phyloP scores from a whole-genome alignment of 2,797 vertebrate species.

The Coccyzus lansbergi region DNA sequence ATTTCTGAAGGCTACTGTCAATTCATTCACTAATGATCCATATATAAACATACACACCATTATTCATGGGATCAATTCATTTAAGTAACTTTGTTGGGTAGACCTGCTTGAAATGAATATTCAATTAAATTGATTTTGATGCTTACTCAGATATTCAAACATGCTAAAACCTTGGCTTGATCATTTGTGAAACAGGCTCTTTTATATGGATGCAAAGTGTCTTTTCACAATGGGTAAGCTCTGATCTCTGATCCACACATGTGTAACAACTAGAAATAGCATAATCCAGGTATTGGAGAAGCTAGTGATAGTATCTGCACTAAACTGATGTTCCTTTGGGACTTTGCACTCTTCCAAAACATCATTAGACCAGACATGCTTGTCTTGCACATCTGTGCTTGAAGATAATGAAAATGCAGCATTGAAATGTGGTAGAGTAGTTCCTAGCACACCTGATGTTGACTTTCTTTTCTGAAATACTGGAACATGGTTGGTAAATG shows the following conservation, averaged over 20 bases:
- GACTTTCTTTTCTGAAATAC: background rate
- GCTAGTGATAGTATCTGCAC: background rate
- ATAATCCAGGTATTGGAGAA: slow-evolving; percentile 47
- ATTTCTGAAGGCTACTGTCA: background rate
- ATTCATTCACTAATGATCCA: background rate
- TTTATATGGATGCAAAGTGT: slow-evolving; percentile 53
- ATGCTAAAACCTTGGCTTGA: slow-evolving; percentile 50
- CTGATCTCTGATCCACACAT: slow-evolving; percentile 55
- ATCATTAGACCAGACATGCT: background rate
- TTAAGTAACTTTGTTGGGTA: slow-evolving; percentile 40
- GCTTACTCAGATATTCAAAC: slow-evolving; percentile 62
- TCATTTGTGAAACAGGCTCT: slow-evolving; percentile 67
- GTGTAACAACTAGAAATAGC: slow-evolving; percentile 18
- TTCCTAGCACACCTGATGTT: background rate
- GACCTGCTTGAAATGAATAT: slow-evolving; percentile 28
- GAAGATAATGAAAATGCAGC: slow-evolving; percentile 46
- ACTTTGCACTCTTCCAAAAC: slow-evolving; percentile 28
- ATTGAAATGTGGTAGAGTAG: background rate
- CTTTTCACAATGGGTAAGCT: slow-evolving; percentile 46
- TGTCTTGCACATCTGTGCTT: slow-evolving; percentile 3
- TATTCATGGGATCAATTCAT: slow-evolving; percentile 17
- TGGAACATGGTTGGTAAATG: background rate
- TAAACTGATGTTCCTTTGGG: slow-evolving; percentile 17
- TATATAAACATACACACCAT: background rate
- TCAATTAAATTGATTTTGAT: slow-evolving; percentile 46